Conservation (phyloP, 2,888 invertebrate species). For the Eupithecia pulchellata region DNA sequence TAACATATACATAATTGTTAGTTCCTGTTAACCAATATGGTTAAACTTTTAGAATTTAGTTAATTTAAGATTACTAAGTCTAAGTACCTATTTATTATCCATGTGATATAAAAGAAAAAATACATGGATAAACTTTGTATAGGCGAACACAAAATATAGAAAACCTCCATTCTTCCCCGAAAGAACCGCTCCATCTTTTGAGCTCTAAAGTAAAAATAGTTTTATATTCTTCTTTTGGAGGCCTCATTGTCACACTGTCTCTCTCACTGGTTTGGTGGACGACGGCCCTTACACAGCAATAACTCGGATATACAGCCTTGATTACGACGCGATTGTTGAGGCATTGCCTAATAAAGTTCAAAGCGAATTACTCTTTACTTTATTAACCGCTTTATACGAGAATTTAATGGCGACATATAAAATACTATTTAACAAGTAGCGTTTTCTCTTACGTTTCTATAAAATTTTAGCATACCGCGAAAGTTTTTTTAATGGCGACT, state of each 20-base stretch:
- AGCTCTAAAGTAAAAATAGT: no score
- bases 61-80: no score
- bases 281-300: constrained; percentile 25
- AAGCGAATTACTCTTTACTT: constrained; percentile 38
- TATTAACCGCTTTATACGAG: constrained; percentile 34
- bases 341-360: constrained; percentile 38
- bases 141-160: not conserved
- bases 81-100: no score
- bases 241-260: not conserved
- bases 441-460: no score
- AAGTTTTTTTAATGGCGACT: constrained; percentile 24
- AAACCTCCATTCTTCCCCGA: not conserved
- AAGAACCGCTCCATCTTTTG: not conserved
- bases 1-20: no score
- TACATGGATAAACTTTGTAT: not conserved
- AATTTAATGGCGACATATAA: constrained; percentile 26
- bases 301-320: constrained; percentile 39
- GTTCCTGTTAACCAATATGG: no score
- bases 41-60: no score
- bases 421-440: no score
- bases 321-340: constrained; percentile 37
- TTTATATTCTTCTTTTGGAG: no score
- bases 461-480: no score
- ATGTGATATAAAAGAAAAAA: no score
- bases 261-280: not conserved